Evolutionary conservation across 2,888 invertebrate species (phyloP), one percentile per base, ranked within the genome.

Genomic region (Dysmachus trigonus): DNA sequence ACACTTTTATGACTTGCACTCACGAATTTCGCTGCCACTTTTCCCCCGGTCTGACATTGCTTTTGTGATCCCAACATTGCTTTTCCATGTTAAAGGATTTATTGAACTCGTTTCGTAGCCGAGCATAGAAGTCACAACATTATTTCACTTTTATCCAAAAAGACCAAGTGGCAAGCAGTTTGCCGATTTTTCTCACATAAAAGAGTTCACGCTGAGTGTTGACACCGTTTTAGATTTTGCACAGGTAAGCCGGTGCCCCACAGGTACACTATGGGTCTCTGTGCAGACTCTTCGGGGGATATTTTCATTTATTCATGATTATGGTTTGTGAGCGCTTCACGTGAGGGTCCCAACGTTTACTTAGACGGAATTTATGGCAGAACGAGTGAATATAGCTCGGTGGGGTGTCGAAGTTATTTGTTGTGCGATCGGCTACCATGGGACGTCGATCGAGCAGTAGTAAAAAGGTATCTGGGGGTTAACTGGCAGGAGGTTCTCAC

Each of bases 11-110:
- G 81, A 41, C 81, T 81, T 73, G 71, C n/a, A 41, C 71, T 86
- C 86, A 86, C 86, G 86, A 86, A 86, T 81, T 86, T 47, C n/a
- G 38, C 76, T 51, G 30, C 73, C 31, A 85, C 76, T 72, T 85
- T 85, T 84, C 15, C 74, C 38, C 62, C 47, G 74, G n/a, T 10
- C 76, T 53, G 22, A 81, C 33, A 53, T 81, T 41, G 41, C 38
- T 47, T 47, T 84, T 33, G 8, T 7, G 73, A n/a, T n/a, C 31
- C 15, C 35, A 73, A 33, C 73, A 35, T 73, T 31, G 73, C 35
- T 47, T 41, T 85, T 84, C 18, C 72, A 30, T 41, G 47, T 41
- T 74, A 38, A 8, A 27, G 51, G 51, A 74, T 76, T 73, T 84
- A 85, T 74, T 74, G 76, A 74, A 73, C 71, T 62, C 73, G 72